A percentile compares a stretch with the other conserved stretches of the same genome.
These are phyloP conservation scores for Drosophila busckii DNA, from an alignment of 1,140 invertebrate genomes.

Conservation along the genomic window DNA sequence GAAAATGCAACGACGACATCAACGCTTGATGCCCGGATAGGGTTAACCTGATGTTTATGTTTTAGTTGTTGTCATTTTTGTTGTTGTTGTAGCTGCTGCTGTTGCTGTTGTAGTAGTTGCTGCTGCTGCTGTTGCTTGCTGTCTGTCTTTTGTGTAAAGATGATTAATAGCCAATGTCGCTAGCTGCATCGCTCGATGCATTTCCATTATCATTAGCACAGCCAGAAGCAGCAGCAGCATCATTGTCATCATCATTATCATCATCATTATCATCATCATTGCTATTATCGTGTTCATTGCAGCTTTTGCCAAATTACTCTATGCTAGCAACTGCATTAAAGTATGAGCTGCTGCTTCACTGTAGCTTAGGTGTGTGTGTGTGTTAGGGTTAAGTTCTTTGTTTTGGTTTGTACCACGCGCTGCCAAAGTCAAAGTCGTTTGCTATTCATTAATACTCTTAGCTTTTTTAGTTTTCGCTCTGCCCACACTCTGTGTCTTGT, in stretches of 20 bases:
- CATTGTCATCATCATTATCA: conserved; percentile 4
- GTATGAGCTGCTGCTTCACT: background rate
- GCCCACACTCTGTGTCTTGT: background rate
- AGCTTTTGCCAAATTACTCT: conserved; percentile 68
- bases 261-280: conserved; percentile 28
- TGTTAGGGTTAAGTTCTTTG: background rate
- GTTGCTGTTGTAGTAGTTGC: conserved; percentile 21
- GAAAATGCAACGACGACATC: conserved; percentile 42
- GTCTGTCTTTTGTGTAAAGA: conserved; percentile 72
- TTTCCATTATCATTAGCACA: conserved; percentile 59
- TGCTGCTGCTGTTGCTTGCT: conserved; percentile 40
- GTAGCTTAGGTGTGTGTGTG: too few relatives aligned
- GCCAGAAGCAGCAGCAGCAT: conserved; percentile 11
- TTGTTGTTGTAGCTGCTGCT: conserved; percentile 30
- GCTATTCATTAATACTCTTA: conserved; percentile 75
- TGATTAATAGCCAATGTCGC: conserved; percentile 75
- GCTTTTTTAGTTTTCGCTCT: conserved; percentile 37
- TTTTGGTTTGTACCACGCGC: conserved; percentile 16
- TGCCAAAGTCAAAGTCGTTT: conserved; percentile 66
- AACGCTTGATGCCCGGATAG: conserved; percentile 48
- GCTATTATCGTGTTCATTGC: conserved; percentile 8
- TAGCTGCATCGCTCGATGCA: conserved; percentile 63
- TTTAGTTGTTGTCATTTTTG: conserved; percentile 52
- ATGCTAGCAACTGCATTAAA: conserved; percentile 46
- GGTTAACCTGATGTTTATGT: conserved; percentile 75